These are phyloP conservation scores for Neogobius melanostomus DNA, from an alignment of 2,113 vertebrate species.

Conservation along the genomic window DNA sequence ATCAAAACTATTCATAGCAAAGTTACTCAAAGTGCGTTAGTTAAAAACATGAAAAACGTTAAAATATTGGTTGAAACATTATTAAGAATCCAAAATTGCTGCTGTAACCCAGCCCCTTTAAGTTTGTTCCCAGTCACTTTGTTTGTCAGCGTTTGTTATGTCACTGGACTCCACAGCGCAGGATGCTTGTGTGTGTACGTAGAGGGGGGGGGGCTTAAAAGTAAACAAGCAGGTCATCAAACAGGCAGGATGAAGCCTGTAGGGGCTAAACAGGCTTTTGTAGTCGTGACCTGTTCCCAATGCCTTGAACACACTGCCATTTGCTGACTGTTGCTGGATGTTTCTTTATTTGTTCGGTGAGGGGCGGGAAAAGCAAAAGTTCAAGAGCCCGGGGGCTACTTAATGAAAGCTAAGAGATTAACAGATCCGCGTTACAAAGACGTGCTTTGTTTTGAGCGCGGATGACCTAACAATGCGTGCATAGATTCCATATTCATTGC, in stretches of 20 bases:
- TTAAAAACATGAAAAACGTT: too few species aligned
- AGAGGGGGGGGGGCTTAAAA: slow-evolving; percentile 31
- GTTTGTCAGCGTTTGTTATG: slow-evolving; percentile 46
- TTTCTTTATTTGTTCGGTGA: slow-evolving; percentile 52
- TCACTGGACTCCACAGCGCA: slow-evolving; percentile 59
- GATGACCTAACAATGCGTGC: neutral
- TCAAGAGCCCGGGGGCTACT: slow-evolving; percentile 23
- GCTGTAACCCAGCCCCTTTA: neutral
- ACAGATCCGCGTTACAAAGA: neutral
- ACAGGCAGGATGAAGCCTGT: slow-evolving; percentile 32
- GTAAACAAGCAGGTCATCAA: slow-evolving; percentile 46
- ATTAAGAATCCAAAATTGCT: too few species aligned
- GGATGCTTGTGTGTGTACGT: slow-evolving; percentile 16
- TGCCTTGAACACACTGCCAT: slow-evolving; percentile 65
- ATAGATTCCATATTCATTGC: neutral
- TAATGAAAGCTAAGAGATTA: slow-evolving; percentile 32
- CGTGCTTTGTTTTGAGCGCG: neutral
- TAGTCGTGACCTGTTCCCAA: slow-evolving; percentile 45
- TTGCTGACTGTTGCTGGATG: slow-evolving; percentile 49
- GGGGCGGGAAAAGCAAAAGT: slow-evolving; percentile 37
- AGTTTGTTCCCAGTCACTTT: slow-evolving; percentile 41
- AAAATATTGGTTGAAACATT: too few species aligned
- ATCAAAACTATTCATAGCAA: too few species aligned
- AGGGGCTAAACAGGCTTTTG: slow-evolving; percentile 32
- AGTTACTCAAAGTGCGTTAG: too few species aligned